phyloP scores from a whole-genome alignment of 1,140 invertebrate species.

The Metopolophium dirhodum region DNA sequence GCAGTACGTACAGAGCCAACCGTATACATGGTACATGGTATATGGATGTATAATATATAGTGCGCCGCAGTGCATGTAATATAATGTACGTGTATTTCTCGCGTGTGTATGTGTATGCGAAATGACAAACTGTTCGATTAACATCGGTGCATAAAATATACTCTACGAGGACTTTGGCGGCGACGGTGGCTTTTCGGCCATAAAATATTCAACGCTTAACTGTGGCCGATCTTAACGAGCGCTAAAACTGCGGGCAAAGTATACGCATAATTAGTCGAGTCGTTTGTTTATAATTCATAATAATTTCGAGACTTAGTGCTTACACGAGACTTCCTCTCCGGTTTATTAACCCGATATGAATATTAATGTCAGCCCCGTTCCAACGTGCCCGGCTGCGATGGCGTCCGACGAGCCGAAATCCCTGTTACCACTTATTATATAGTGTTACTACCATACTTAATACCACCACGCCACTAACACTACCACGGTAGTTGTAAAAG shows the following conservation, averaged over 20 bases:
- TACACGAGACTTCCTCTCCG: conserved; percentile 45
- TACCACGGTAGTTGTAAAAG: background rate
- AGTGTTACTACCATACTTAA: background rate
- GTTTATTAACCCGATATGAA: conserved; percentile 56
- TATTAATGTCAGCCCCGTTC: conserved; percentile 47
- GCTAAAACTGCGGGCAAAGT: conserved; percentile 50
- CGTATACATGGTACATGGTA: background rate
- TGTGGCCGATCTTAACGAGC: conserved; percentile 52
- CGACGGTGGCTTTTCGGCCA: conserved; percentile 4
- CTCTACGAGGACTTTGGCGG: background rate
- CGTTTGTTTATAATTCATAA: conserved; percentile 56
- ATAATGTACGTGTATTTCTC: background rate
- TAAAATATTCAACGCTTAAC: conserved; percentile 57
- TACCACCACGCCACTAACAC: no score
- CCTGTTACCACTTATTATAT: background rate
- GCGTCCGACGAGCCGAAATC: background rate
- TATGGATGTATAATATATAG: background rate
- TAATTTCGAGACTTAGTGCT: conserved; percentile 52
- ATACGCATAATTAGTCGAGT: conserved; percentile 55
- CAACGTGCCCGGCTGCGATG: background rate
- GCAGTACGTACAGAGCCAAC: background rate
- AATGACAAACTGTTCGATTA: conserved; percentile 55
- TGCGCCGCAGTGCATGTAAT: background rate
- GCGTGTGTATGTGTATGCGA: background rate
- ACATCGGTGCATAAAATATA: conserved; percentile 40